Base-by-base conservation (phyloP, 2,797 vertebrate genomes). In the Cirrhinus molitorella region DNA sequence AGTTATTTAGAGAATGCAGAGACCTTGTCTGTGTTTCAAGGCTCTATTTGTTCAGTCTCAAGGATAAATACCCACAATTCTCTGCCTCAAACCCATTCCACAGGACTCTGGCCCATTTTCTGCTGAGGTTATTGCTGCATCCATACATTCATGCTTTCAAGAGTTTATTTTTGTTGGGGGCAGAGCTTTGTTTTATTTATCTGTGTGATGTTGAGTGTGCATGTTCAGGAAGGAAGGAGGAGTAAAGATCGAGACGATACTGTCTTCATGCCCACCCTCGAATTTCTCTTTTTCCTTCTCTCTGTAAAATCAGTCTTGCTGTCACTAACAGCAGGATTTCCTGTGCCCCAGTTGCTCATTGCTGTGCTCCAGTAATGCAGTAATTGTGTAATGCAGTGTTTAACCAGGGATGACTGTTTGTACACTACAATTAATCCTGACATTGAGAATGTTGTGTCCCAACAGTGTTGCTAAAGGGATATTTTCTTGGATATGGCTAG, bases 1-100 rank as follows among this genome's bases (percentile, higher is more conserved):
- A 91, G 92, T 90, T 89, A 92, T 93, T 89, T 87, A 68, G 84
- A 85, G 88, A 93, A 94, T 93, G 89, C 88, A 85, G 88, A 79
- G 87, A 89, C 88, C 28, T 90, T 87, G 73, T 25, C 70, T 75
- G 34, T 75, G 87, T 87, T 55, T 73, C 72, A 83, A 89, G 82
- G 80, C 45, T 53, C 13, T 43, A 53, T 84, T 79, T 70, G n/a
- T 67, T 72, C 25, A 16, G 53, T 28, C 59, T 75, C 86, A 78
- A 66, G 84, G 84, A 79, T 83, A 63, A 76, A 84, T 67, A 55
- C 47, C 65, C 57, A 40, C 28, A 73, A 28, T 73, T 72, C 55
- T 81, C 21, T 17, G 19, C 43, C 43, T 28, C 45, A 65, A 19
- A 53, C 10, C 31, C 63, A 25, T 79, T 68, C 16, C 63, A 53